Evolutionary conservation across 2,797 vertebrate species (phyloP), one percentile per base, ranked within the genome.

Genomic region (Hapalemur alaotrensis): DNA sequence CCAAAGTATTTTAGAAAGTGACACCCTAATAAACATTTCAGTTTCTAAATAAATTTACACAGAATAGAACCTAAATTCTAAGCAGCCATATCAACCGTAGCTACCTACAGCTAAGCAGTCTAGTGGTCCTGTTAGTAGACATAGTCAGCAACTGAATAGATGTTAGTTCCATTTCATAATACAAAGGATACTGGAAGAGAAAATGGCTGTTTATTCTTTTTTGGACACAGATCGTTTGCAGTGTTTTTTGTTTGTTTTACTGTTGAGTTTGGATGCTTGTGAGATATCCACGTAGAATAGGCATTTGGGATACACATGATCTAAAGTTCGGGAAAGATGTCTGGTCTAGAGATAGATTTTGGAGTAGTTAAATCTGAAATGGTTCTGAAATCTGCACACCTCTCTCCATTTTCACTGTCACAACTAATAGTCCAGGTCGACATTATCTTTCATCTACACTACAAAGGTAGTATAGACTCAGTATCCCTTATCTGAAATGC

Each of bases 1-100:
- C 61, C 69, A 95, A 28, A 84, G 43, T 30, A 91, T 87, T 93
- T 67, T 67, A 91, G 57, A 84, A 73, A 82, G 52, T 65, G 67
- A 91, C 4, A 61, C 50, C 46, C 9, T 84, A 72, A 52, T 73
- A 67, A 89, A 76, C 25, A 72, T 41, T 79, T 32, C 63, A 70
- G 32, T 80, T 94, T 79, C 73, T 89, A 80, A 94, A 75, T 89
- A 92, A 89, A 89, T 43, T 22, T 46, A 35, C 9, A 73, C 23
- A 13, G 12, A 85, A 69, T 76, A 92, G 35, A 85, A 81, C 15
- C n/a, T 43, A 69, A 91, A 93, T 52, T 82, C 73, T 43, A 85
- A 61, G 32, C 35, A 54, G 59, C 52, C n/a, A 25, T 41, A 92
- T 70, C 61, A 89, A 75, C 57, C 70, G 35, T 20, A 70, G 15